Conservation (phyloP, 2,888 invertebrate genomes). For the Limnephilus marmoratus region DNA sequence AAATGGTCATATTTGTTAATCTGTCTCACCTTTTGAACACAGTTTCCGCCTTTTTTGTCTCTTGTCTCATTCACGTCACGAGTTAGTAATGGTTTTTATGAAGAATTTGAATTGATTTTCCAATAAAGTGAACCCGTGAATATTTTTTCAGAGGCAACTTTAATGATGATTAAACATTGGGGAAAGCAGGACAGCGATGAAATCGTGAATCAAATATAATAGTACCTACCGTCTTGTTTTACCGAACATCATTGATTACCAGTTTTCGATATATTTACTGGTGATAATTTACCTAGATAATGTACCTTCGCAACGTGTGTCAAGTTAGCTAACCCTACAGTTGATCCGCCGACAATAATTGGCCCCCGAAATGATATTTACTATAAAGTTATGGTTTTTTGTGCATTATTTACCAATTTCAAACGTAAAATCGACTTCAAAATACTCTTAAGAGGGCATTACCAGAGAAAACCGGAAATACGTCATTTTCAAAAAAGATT, state of each 20-base stretch:
- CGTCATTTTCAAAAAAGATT: too few relatives aligned
- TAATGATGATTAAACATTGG: not conserved
- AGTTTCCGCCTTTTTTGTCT: not conserved
- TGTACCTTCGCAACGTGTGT: too few relatives aligned
- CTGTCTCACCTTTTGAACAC: not conserved
- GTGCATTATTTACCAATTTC: too few relatives aligned
- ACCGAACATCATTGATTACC: not conserved
- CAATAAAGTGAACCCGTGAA: not conserved
- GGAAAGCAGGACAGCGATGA: not conserved
- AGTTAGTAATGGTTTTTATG: not conserved
- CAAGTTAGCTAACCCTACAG: too few relatives aligned
- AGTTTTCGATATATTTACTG: not conserved
- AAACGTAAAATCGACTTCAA: too few relatives aligned
- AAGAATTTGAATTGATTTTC: constrained; percentile 2
- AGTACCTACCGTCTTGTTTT: not conserved
- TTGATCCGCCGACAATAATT: too few relatives aligned
- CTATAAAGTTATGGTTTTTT: too few relatives aligned
- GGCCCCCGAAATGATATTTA: too few relatives aligned
- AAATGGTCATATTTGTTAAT: too few relatives aligned
- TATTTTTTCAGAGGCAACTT: not conserved
- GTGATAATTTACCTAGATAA: too few relatives aligned
- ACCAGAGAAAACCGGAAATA: too few relatives aligned
- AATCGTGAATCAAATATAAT: not conserved
- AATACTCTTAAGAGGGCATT: too few relatives aligned
- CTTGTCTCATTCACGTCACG: not conserved